Percentiles rank a stretch among this genome's conserved stretches.
phyloP scores from a whole-genome alignment of 2,113 vertebrate species.

The Engraulis encrasicolus region DNA sequence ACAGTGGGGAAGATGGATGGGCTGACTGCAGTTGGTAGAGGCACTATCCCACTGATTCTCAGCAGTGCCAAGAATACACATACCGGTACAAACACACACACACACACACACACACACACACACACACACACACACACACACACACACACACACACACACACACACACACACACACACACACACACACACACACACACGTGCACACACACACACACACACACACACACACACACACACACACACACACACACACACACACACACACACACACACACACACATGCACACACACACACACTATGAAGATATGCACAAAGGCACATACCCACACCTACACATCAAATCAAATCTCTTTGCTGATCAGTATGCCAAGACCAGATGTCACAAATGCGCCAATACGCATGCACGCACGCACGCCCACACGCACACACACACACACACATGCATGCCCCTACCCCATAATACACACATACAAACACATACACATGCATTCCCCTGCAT shows the following conservation, averaged over 20 bases:
- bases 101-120: slow-evolving; percentile 20
- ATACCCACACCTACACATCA: background rate
- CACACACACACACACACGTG: background rate
- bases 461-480: background rate
- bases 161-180: background rate
- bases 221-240: slow-evolving; percentile 4
- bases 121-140: slow-evolving; percentile 16
- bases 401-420: background rate
- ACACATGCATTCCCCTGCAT: background rate
- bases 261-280: background rate
- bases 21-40: slow-evolving; percentile 33
- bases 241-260: background rate
- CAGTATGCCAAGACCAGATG: slow-evolving; percentile 3
- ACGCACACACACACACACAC: background rate
- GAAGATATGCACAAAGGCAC: no score
- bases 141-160: background rate
- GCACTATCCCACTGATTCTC: slow-evolving; percentile 1
- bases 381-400: background rate
- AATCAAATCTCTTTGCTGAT: slow-evolving; percentile 12
- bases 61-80: slow-evolving; percentile 18
- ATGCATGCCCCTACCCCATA: background rate
- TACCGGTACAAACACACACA: no score
- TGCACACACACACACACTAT: background rate
- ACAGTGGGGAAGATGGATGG: slow-evolving; percentile 48
- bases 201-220: slow-evolving; percentile 3